Evolutionary conservation across 2,888 invertebrate genomes (phyloP), one percentile per base, ranked within the genome.

Genomic region (Thymelicus acteon): DNA sequence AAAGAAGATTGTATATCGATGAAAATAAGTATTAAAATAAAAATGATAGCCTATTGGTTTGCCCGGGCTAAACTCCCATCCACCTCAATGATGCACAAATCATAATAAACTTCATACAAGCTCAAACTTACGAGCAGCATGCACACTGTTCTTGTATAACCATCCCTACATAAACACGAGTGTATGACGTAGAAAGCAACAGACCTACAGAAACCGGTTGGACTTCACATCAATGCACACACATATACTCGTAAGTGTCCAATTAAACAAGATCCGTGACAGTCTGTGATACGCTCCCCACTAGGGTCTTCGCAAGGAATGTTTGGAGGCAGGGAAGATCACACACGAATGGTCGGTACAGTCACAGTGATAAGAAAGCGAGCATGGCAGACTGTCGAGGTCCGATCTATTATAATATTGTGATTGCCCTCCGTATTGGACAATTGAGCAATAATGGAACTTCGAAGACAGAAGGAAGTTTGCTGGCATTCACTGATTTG

Each of bases 111-210:
- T 86, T 85, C 83, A 83, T 84, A 85, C 83, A 80, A 79, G 80
- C 80, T 83, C 83, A 83, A 87, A 87, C 83, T 86, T 87, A 88
- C 85, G 85, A 83, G 83, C 80, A 82, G 84, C 82, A 82, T 79
- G 77, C 79, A 80, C 78, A 80, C 74, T 79, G 76, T 77, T 75
- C 76, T 60, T 71, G 78, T 85, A 88, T 87, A 89, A 85, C 87
- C 85, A 88, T 87, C 82, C 82, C 81, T 84, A 88, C 82, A 87
- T 83, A 87, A 87, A 88, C 86, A 80, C 77, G 83, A 76, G 85
- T 85, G 87, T 88, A 86, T 92, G 89, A 91, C 90, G 89, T 90
- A 87, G 89, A 89, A 88, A 89, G 89, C 89, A 86, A 87, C 85
- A 87, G 83, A 83, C 83, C 84, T 83, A 85, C 83, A 80, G 79